Base-by-base conservation (phyloP, 2,113 vertebrate species). In the Ceuthmochares aereus region DNA sequence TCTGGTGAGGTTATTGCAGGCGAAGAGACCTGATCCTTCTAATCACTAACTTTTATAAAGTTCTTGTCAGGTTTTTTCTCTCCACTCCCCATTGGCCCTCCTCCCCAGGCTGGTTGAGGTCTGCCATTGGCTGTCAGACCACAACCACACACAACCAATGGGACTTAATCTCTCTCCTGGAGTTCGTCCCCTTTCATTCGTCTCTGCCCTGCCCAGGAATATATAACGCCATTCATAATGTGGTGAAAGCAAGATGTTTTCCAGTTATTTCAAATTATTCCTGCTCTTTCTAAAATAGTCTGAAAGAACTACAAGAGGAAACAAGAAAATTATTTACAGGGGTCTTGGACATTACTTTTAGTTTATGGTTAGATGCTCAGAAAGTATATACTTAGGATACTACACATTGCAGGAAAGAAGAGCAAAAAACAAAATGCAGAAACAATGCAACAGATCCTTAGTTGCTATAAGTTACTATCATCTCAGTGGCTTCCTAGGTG, bases 1-100 rank as follows among this genome's bases (percentile, higher is more conserved):
- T 63, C 87, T 74, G 16, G 10, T 68, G 84, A 96, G 74, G 78
- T 83, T 84, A 86, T 81, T 81, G 87, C 87, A 88, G 73, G 74
- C 73, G 20, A 97, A 92, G 83, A 93, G 90, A 93, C 81, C 4
- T 0, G 1, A 43, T 63, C 25, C 73, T 83, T 30, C 70, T 62
- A 19, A 76, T 82, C 56, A 29, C 87, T 72, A 93, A 37, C 94
- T 78, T 97, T 98, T 98, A 98, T 98, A 98, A 93, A 69, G 67
- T 60, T 90, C 89, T 56, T 72, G 40, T 56, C 60, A 56, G 67
- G 6, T 62, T 59, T 52, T 22, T 30, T 63, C 6, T 4, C 11
- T 47, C 30, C 18, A 27, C 45, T 63, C 60, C 52, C 68, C 37
- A 16, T 69, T 77, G 54, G 95, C 88, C 73, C 96, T 94, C 85